Evolutionary conservation across 2,797 vertebrate genomes (phyloP), one percentile per base, ranked within the genome.

Genomic region (Ficedula albicollis): DNA sequence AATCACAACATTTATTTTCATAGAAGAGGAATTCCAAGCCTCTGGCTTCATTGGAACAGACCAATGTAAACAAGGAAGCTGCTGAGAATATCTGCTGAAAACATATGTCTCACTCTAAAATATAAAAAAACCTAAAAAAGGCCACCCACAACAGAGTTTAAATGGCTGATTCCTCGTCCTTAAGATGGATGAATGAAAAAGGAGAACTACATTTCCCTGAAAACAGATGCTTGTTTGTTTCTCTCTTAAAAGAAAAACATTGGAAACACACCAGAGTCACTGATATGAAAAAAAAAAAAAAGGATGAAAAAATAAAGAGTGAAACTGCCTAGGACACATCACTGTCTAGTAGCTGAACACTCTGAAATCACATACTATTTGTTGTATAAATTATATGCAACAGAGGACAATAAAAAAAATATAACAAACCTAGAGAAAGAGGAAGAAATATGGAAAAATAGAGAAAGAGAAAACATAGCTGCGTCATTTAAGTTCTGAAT

Each of bases 71-170:
- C n/a, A 34, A 75, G 41, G 46, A 69, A 66, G 43, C 10, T 44
- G 11, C 10, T 27, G 15, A 38, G 12, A 58, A 39, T 72, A 68
- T 30, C 64, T 62, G 13, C 49, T 84, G 54, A 54, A 62, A 49
- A 44, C 21, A 36, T 43, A 66, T 0, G 0, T 58, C 21, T 72
- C 30, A n/a, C 21, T 39, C 10, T 20, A 27, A 54, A 29, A 36
- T 32, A 44, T 4, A 36, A 34, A 59, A 72, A 27, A n/a, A 7
- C 10, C 17, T 23, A 30, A 25, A 59, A 59, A 87, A 84, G 10
- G 13, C 23, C 27, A 59, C 7, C 5, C 6, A 8, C 13, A 5
- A 6, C 10, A 59, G 11, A 5, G 3, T 56, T 81, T 54, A 64
- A 55, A 52, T 36, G 26, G 14, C 11, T 69, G 21, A 66, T 69